phyloP scores from a whole-genome alignment of 2,888 invertebrate genomes.

The Pristionchus exspectatus region DNA sequence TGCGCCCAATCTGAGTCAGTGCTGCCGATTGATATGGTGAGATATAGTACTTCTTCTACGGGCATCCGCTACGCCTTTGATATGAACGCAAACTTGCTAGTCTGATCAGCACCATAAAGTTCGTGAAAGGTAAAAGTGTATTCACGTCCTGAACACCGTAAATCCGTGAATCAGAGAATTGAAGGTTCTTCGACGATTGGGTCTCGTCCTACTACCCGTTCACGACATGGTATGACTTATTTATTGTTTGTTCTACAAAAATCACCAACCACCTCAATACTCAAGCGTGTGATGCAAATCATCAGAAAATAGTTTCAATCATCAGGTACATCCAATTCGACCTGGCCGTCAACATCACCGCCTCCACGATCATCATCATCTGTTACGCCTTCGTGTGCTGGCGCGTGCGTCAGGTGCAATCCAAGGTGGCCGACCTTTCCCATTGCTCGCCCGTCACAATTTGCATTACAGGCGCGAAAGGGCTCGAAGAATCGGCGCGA shows the following conservation, averaged over 20 bases:
- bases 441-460: not conserved
- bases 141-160: not conserved
- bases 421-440: not conserved
- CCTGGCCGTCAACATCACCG: constrained; percentile 31
- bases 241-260: not conserved
- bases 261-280: not conserved
- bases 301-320: not conserved
- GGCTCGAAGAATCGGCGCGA: constrained; percentile 12
- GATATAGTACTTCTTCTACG: too few relatives aligned
- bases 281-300: too few relatives aligned
- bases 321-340: constrained; percentile 46
- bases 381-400: constrained; percentile 48
- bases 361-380: constrained; percentile 15
- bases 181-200: constrained; percentile 39
- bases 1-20: not conserved
- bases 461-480: constrained; percentile 41
- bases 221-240: not conserved
- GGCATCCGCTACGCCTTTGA: too few relatives aligned
- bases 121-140: too few relatives aligned
- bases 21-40: constrained; percentile 20
- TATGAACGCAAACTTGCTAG: not conserved
- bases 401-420: constrained; percentile 44
- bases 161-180: not conserved
- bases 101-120: not conserved
- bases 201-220: constrained; percentile 24